phyloP scores from a whole-genome alignment of 1,140 invertebrate species.

The Apocrypta bakeri region DNA sequence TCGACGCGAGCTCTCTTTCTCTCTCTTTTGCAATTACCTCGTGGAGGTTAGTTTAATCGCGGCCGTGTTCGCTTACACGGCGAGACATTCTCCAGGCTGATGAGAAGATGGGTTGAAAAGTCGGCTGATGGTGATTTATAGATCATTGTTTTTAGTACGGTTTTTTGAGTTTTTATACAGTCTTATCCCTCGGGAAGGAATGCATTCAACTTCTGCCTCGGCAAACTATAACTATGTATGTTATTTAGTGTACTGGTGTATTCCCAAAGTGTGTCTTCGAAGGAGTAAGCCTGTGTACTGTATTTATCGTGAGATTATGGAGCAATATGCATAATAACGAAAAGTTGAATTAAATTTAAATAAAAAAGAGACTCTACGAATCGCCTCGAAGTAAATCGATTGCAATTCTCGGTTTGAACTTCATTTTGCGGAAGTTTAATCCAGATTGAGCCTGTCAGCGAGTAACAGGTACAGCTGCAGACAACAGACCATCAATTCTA shows the following conservation, averaged over 20 bases:
- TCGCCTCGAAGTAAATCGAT: background rate
- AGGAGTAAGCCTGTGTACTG: too few species aligned
- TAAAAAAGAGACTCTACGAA: too few species aligned
- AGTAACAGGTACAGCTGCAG: background rate
- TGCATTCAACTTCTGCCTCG: background rate
- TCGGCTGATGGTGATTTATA: slow-evolving; percentile 45
- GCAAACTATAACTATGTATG: background rate
- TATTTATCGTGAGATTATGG: too few species aligned
- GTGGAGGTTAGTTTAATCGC: slow-evolving; percentile 22
- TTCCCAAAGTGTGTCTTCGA: too few species aligned
- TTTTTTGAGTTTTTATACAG: slow-evolving; percentile 37
- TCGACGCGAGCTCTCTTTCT: slow-evolving; percentile 45
- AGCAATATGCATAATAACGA: too few species aligned
- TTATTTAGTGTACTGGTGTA: background rate
- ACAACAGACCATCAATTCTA: background rate
- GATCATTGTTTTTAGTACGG: slow-evolving; percentile 18
- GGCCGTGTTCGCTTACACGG: background rate
- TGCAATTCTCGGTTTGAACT: background rate
- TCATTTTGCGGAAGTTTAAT: background rate
- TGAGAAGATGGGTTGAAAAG: slow-evolving; percentile 58
- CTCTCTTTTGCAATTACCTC: slow-evolving; percentile 50
- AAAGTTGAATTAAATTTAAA: too few species aligned
- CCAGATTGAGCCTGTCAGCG: background rate
- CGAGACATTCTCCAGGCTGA: slow-evolving; percentile 52
- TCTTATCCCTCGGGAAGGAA: background rate